Conservation (phyloP, 1,140 invertebrate species). For the Chironomus tepperi region DNA sequence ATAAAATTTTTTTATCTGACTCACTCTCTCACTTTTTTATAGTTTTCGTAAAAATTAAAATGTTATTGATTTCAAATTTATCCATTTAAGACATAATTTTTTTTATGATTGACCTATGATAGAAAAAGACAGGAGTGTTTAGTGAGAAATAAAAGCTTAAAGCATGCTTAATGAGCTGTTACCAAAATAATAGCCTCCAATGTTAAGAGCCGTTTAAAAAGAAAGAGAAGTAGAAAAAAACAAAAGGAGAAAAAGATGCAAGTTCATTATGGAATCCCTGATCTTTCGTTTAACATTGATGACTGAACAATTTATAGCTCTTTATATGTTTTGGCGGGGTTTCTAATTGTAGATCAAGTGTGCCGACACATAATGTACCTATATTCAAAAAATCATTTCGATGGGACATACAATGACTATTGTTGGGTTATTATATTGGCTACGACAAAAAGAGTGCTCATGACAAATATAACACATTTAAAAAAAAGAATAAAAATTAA, state of each 20-base stretch:
- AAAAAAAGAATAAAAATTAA: background rate
- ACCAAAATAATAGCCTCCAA: constrained; percentile 8
- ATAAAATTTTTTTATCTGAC: background rate
- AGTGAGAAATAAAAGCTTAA: background rate
- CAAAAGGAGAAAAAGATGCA: background rate
- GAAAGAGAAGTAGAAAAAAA: background rate
- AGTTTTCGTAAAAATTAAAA: background rate
- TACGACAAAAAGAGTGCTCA: background rate
- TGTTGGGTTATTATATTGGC: background rate
- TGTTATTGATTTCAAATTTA: constrained; percentile 9
- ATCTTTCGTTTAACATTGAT: too few species aligned
- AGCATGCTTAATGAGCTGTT: constrained; percentile 12
- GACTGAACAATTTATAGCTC: too few species aligned
- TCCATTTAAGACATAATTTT: background rate
- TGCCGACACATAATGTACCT: too few species aligned
- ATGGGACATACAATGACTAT: background rate
- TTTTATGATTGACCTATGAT: constrained; percentile 9
- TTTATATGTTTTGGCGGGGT: too few species aligned
- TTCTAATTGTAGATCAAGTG: too few species aligned
- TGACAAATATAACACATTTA: constrained; percentile 8
- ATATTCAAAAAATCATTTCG: background rate
- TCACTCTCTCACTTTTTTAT: too few species aligned
- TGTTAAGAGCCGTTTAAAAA: background rate
- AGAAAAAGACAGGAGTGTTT: background rate
- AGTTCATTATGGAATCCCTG: background rate